These are phyloP conservation scores for Xiphias gladius DNA, from an alignment of 2,113 vertebrate genomes.

Conservation along the genomic window DNA sequence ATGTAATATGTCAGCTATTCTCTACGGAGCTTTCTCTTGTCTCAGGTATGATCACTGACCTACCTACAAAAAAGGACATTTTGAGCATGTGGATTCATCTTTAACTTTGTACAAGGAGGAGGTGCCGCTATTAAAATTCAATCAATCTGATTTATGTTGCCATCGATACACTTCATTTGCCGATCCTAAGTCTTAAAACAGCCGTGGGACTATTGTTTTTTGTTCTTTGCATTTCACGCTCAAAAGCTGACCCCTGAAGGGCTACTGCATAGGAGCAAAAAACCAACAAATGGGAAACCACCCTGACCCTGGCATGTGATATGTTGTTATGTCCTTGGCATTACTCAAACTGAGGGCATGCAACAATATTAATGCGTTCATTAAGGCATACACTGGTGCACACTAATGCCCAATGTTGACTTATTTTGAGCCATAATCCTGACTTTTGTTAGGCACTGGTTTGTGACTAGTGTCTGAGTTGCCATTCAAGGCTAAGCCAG, in stretches of 20 bases:
- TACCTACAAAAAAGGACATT: constrained; percentile 29
- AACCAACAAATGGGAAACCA: constrained; percentile 15
- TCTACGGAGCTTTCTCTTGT: background rate
- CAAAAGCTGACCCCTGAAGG: constrained; percentile 52
- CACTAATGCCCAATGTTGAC: constrained; percentile 12
- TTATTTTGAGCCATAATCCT: constrained; percentile 30
- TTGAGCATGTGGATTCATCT: constrained; percentile 66
- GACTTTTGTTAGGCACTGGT: constrained; percentile 52
- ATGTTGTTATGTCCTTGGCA: constrained; percentile 29
- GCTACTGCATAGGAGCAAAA: constrained; percentile 34
- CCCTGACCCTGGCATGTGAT: constrained; percentile 29
- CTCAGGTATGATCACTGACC: constrained; percentile 28
- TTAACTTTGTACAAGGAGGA: constrained; percentile 51
- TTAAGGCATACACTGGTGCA: constrained; percentile 32
- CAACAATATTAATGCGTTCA: constrained; percentile 40
- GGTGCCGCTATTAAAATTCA: constrained; percentile 68
- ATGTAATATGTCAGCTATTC: background rate
- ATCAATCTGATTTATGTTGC: constrained; percentile 78
- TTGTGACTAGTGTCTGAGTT: constrained; percentile 63
- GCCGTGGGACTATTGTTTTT: constrained; percentile 52
- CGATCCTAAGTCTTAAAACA: constrained; percentile 77
- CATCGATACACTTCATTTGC: constrained; percentile 78
- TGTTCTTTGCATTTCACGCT: constrained; percentile 69
- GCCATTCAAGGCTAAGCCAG: constrained; percentile 60
- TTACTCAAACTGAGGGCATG: constrained; percentile 25